Evolutionary conservation across 2,888 invertebrate species (phyloP).

Genomic region (Phania funesta): DNA sequence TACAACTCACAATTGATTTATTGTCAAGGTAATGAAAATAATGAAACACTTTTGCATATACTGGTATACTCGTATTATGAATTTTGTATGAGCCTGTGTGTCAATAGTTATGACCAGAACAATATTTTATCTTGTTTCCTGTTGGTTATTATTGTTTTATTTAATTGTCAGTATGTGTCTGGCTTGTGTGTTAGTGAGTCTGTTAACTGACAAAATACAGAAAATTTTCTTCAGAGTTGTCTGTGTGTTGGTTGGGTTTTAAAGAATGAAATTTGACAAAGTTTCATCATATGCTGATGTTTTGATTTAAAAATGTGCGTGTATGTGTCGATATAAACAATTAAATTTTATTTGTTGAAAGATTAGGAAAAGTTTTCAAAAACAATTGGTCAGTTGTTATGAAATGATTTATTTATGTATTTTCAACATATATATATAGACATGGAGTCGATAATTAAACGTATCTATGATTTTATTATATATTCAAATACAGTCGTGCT

Average conservation of each 20-base stretch:
- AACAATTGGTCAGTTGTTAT: too few relatives aligned
- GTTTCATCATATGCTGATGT: conserved; percentile 11
- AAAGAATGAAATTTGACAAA: not conserved
- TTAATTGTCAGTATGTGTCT: not conserved
- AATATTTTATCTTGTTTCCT: conserved; percentile 26
- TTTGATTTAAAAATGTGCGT: not conserved
- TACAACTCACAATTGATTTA: conserved; percentile 56
- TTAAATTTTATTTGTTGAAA: too few relatives aligned
- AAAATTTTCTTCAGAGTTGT: not conserved
- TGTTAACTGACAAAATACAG: too few relatives aligned
- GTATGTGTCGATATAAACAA: not conserved
- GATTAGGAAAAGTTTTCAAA: too few relatives aligned
- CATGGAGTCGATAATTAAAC: too few relatives aligned
- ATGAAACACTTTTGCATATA: conserved; percentile 28
- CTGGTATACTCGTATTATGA: too few relatives aligned
- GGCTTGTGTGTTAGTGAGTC: not conserved
- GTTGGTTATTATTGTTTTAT: not conserved
- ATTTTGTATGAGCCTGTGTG: not conserved
- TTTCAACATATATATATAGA: too few relatives aligned
- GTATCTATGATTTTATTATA: too few relatives aligned
- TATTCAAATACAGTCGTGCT: too few relatives aligned
- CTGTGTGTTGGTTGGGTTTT: not conserved
- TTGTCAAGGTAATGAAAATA: conserved; percentile 51
- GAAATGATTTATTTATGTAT: too few relatives aligned
- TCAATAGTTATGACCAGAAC: not conserved